Evolutionary conservation across 2,888 invertebrate species (phyloP).

Genomic region (Agelastica alni): DNA sequence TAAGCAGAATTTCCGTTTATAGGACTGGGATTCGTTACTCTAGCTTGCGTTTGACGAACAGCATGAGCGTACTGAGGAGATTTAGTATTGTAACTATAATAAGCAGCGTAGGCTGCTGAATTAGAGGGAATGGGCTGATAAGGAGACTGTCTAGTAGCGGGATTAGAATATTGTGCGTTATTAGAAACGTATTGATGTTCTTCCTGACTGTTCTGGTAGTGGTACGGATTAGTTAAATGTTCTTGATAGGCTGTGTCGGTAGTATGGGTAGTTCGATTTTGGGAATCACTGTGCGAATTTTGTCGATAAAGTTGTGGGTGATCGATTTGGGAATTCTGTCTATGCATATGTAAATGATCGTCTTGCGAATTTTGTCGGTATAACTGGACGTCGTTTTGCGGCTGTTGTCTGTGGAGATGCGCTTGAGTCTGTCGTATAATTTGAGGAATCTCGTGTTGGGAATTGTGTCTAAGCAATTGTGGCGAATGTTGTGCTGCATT

Average conservation of each 20-base stretch:
- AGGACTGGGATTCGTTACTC: conserved; percentile 42
- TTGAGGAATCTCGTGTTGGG: conserved; percentile 5
- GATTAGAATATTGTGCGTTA: conserved; percentile 16
- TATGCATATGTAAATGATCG: conserved; percentile 1
- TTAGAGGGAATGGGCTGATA: conserved; percentile 47
- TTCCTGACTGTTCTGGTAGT: conserved; percentile 25
- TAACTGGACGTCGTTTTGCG: conserved; percentile 4
- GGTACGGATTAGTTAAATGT: conserved; percentile 15
- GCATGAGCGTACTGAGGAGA: conserved; percentile 18
- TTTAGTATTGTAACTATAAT: conserved; percentile 29
- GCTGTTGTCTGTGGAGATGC: conserved; percentile 25
- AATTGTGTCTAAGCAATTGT: conserved; percentile 27
- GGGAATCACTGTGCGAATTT: conserved; percentile 16
- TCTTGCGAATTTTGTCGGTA: conserved; percentile 25
- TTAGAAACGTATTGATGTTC: conserved; percentile 24
- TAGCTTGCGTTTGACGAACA: conserved; percentile 28
- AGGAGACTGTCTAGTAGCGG: conserved; percentile 43
- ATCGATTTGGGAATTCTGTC: conserved; percentile 31
- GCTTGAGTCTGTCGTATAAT: conserved; percentile 1
- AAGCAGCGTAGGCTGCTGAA: conserved; percentile 37
- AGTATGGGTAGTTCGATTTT: conserved; percentile 18
- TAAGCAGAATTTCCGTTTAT: conserved; percentile 39
- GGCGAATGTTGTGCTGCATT: conserved; percentile 36
- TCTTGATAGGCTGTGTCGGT: conserved; percentile 22
- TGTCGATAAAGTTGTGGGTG: conserved; percentile 23